Conservation (phyloP, 2,888 invertebrate species). For the Lasioglossum oenotherae region DNA sequence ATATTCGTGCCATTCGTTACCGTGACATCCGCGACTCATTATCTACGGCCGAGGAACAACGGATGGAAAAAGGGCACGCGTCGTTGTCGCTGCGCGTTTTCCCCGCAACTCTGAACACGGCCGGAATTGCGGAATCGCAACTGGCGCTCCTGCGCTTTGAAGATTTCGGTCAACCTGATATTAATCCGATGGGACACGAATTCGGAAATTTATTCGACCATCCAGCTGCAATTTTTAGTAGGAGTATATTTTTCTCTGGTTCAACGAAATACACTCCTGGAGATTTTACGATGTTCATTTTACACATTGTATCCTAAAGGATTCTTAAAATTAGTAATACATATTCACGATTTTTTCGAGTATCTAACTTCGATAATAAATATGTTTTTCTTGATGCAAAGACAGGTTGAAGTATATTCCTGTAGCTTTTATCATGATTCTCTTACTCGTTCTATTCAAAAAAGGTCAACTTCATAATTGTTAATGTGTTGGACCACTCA, state of each 20-base stretch:
- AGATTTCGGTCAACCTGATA: background rate
- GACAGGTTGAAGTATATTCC: too few relatives aligned
- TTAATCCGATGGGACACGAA: background rate
- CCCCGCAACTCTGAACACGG: slow-evolving; percentile 44
- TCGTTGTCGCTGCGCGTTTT: slow-evolving; percentile 43
- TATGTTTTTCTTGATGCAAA: too few relatives aligned
- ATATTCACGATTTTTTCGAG: too few relatives aligned
- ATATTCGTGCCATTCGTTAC: slow-evolving; percentile 64
- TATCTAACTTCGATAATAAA: too few relatives aligned
- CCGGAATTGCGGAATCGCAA: background rate
- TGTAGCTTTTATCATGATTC: too few relatives aligned
- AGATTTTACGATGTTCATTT: background rate
- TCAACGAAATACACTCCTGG: background rate
- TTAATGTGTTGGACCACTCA: too few relatives aligned
- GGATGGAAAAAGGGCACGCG: slow-evolving; percentile 27
- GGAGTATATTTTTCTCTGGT: background rate
- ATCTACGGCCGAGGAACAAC: slow-evolving; percentile 43
- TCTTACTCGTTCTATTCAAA: too few relatives aligned
- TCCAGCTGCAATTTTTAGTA: background rate
- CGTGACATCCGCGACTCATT: slow-evolving; percentile 63
- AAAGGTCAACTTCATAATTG: too few relatives aligned
- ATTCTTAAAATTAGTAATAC: too few relatives aligned
- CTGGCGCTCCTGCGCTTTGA: background rate
- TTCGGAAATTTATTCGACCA: background rate
- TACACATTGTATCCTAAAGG: too few relatives aligned